Base-by-base conservation (phyloP, 1,140 invertebrate species). In the Bradynema listronoti region DNA sequence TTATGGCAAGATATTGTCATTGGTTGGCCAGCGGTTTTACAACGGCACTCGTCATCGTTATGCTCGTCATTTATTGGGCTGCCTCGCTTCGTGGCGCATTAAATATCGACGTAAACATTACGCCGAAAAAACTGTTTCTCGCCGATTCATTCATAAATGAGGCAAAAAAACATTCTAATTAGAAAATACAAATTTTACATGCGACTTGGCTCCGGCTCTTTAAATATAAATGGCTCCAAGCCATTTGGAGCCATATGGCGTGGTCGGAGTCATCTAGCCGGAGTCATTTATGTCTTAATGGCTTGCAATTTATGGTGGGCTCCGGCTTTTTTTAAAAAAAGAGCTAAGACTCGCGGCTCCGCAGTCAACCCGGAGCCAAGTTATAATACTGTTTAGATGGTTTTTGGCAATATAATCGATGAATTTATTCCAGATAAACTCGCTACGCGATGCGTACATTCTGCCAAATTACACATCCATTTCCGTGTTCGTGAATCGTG, bases 371-470 rank as follows among this genome's bases (percentile, higher is more conserved):
- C n/a, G n/a, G n/a, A n/a, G n/a, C n/a, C n/a, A n/a, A n/a, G n/a
- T n/a, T n/a, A n/a, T n/a, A n/a, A n/a, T n/a, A n/a, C n/a, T n/a
- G n/a, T n/a, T n/a, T n/a, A n/a, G n/a, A n/a, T n/a, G n/a, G n/a
- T n/a, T n/a, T n/a, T n/a, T n/a, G n/a, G n/a, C n/a, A n/a, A n/a
- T n/a, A n/a, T n/a, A n/a, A n/a, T n/a, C n/a, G n/a, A n/a, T n/a
- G n/a, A n/a, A n/a, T n/a, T n/a, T n/a, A 39, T 60, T 70, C 55
- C 51, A 72, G 71, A 66, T 72, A 19, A 72, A 74, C 33, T 39
- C 45, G 34, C 47, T 72, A 36, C 16, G 72, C 24, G 71, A 72
- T 39, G 32, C 51, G 2, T 73, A 71, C 42, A 61, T 73, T 39
- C 36, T 64, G 27, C 72, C 69, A 9, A 68, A 66, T 47, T 73